phyloP scores from a whole-genome alignment of 2,797 vertebrate species.

The Bradypodion ventrale region DNA sequence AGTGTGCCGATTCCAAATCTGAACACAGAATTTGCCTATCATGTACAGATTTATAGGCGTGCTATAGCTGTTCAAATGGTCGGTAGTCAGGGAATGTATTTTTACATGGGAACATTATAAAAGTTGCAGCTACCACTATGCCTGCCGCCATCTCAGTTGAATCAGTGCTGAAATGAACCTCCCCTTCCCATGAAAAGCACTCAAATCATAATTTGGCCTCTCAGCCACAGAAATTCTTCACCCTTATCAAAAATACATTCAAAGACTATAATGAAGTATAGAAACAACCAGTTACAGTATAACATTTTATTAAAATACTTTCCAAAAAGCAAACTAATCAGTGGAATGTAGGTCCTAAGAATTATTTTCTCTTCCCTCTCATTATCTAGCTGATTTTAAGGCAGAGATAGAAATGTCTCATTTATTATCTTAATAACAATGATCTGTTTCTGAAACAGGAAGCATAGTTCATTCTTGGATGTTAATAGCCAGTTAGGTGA shows the following conservation, averaged over 20 bases:
- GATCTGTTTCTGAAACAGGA: neutral
- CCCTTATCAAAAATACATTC: no score
- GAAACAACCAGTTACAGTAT: neutral
- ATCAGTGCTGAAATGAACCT: no score
- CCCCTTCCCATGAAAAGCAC: neutral
- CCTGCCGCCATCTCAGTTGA: no score
- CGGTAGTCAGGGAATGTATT: no score
- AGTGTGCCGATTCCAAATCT: no score
- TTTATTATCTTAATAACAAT: neutral
- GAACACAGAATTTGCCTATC: no score
- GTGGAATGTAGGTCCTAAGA: neutral
- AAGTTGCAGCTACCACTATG: no score
- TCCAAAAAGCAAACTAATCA: neutral
- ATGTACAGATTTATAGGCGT: no score
- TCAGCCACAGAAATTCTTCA: neutral
- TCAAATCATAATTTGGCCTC: neutral
- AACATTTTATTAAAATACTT: neutral
- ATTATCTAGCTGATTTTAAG: neutral
- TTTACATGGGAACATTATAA: no score
- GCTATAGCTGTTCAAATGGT: no score
- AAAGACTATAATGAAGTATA: neutral
- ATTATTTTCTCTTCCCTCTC: neutral
- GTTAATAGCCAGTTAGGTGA: neutral
- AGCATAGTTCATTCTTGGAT: neutral
- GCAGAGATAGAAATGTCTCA: neutral